A percentile compares a stretch with the other conserved stretches of the same genome.
Conservation (phyloP, 2,113 vertebrate genomes). For the Pedionomus torquatus region DNA sequence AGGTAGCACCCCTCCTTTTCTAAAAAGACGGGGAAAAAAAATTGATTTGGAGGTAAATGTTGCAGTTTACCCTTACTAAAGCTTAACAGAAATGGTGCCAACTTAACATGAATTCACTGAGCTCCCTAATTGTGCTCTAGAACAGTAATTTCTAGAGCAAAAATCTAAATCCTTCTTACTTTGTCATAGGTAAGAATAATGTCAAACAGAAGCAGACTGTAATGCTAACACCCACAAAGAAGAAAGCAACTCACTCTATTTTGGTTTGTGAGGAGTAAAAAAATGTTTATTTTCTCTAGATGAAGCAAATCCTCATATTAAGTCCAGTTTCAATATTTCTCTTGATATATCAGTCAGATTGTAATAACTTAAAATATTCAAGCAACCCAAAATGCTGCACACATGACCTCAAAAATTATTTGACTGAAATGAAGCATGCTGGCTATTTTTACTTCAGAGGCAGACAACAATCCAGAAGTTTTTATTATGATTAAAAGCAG, state of each 20-base stretch:
- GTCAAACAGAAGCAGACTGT: neutral
- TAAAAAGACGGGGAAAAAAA: neutral
- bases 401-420: neutral
- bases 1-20: neutral
- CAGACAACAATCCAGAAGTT: neutral
- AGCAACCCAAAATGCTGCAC: neutral
- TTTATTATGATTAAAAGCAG: neutral
- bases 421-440: neutral
- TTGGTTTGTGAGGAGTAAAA: neutral
- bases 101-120: neutral
- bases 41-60: neutral
- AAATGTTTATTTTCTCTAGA: neutral
- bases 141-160: neutral
- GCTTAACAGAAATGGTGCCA: neutral
- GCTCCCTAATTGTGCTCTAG: neutral
- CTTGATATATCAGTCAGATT: neutral
- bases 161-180: neutral
- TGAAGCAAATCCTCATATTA: neutral
- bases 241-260: neutral
- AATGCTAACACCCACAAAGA: neutral
- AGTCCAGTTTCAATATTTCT: neutral
- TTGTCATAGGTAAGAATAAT: neutral
- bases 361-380: neutral
- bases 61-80: neutral
- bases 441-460: neutral